phyloP scores from a whole-genome alignment of 2,888 invertebrate species.

The Chouioia cunea region DNA sequence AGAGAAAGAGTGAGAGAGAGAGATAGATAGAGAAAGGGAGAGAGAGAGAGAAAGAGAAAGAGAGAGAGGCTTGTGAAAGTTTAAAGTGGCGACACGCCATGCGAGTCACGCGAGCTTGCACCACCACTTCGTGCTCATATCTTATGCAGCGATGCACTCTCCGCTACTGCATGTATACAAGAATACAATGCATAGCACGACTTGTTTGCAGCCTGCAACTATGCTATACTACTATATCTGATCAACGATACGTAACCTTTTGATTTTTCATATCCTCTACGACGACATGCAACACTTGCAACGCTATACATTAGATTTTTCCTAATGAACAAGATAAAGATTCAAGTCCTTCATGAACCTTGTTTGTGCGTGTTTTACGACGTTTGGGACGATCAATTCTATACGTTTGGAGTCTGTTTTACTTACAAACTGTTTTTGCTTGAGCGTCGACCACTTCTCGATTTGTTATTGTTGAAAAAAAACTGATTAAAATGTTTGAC shows the following conservation, averaged over 20 bases:
- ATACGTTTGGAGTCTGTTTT: slow-evolving; percentile 7
- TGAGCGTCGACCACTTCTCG: too few relatives aligned
- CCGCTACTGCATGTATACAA: neutral
- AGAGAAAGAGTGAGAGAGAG: too few relatives aligned
- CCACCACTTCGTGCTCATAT: slow-evolving; percentile 21
- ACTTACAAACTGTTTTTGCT: too few relatives aligned
- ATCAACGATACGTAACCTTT: neutral
- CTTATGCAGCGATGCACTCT: slow-evolving; percentile 37
- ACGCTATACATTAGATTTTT: neutral
- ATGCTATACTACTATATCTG: neutral
- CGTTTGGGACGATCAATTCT: slow-evolving; percentile 32
- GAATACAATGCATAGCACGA: neutral
- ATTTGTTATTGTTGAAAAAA: too few relatives aligned
- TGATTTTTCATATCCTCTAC: neutral
- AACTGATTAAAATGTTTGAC: too few relatives aligned
- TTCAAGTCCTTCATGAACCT: slow-evolving; percentile 25
- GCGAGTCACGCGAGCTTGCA: slow-evolving; percentile 8
- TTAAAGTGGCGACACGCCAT: slow-evolving; percentile 9
- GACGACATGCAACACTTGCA: neutral
- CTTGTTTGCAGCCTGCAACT: too few relatives aligned
- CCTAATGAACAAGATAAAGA: neutral
- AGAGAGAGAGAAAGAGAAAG: neutral
- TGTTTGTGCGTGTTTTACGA: slow-evolving; percentile 27
- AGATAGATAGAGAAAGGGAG: too few relatives aligned
- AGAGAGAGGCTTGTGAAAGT: slow-evolving; percentile 10